Percentiles rank a stretch among this genome's conserved stretches.
Conservation (phyloP, 1,140 invertebrate genomes). For the Hylaeus anthracinus region DNA sequence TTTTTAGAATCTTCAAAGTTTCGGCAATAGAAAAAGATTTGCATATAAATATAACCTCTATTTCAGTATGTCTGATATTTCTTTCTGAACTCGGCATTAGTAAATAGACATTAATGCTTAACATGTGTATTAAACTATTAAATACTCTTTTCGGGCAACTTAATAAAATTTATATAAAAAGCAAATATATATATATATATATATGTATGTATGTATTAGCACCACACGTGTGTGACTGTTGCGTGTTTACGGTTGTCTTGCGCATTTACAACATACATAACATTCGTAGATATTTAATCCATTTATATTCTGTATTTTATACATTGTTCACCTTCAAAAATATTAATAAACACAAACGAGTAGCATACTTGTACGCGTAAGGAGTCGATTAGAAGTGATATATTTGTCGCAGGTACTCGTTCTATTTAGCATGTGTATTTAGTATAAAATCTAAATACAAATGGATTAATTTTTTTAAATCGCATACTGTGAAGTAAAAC, state of each 20-base stretch:
- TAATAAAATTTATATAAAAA: constrained; percentile 66
- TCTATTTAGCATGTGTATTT: background rate
- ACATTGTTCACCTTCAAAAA: background rate
- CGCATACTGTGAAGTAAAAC: constrained; percentile 36
- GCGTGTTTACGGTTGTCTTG: constrained; percentile 38
- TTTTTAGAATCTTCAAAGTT: background rate
- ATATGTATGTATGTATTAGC: constrained; percentile 40
- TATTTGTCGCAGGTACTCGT: background rate
- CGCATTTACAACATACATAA: constrained; percentile 33
- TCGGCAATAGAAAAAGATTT: constrained; percentile 27
- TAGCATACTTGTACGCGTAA: too few species aligned
- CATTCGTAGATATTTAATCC: constrained; percentile 17
- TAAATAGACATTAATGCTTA: constrained; percentile 42
- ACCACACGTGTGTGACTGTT: constrained; percentile 50
- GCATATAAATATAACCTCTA: constrained; percentile 42
- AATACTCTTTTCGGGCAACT: constrained; percentile 64
- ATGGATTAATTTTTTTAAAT: constrained; percentile 37
- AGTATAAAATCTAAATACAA: background rate
- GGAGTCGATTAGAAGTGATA: background rate
- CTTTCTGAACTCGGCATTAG: constrained; percentile 37
- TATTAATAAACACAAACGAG: background rate
- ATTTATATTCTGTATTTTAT: background rate
- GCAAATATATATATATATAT: constrained; percentile 43
- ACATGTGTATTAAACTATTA: constrained; percentile 62
- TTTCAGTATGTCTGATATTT: constrained; percentile 24